Conservation (phyloP, 2,888 invertebrate species). For the Polylopha cassiicola region DNA sequence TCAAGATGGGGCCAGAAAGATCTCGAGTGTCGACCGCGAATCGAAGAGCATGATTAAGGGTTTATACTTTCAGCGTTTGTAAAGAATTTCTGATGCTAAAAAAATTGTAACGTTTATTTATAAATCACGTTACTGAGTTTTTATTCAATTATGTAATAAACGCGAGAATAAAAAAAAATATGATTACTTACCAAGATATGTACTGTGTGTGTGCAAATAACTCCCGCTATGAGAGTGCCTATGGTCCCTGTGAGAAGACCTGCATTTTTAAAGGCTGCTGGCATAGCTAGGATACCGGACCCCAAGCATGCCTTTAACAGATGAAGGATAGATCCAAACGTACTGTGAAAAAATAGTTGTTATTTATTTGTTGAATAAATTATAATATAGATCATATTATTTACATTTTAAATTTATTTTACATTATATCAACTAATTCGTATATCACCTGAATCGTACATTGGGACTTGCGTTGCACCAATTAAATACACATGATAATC, state of each 20-base stretch:
- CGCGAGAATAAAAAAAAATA: background rate
- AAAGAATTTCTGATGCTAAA: no score
- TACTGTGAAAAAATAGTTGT: slow-evolving; percentile 66
- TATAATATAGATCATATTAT: no score
- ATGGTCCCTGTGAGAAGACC: slow-evolving; percentile 86
- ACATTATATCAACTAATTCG: no score
- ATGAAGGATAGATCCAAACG: slow-evolving; percentile 90
- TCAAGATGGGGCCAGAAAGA: no score
- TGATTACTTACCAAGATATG: slow-evolving; percentile 75
- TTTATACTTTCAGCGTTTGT: no score
- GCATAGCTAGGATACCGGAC: slow-evolving; percentile 94
- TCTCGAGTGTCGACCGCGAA: no score
- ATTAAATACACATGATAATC: no score
- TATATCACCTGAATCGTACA: no score
- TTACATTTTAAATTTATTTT: no score
- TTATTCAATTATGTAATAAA: background rate
- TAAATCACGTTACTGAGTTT: background rate
- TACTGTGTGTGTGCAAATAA: slow-evolving; percentile 89
- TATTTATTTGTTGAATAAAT: no score
- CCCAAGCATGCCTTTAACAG: slow-evolving; percentile 95
- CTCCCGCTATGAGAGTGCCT: slow-evolving; percentile 87
- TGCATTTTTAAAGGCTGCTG: slow-evolving; percentile 89
- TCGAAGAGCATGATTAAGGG: no score
- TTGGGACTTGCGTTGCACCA: no score
- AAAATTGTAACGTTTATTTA: background rate